Conservation (phyloP, 2,888 invertebrate species). For the Proisotoma minuta region DNA sequence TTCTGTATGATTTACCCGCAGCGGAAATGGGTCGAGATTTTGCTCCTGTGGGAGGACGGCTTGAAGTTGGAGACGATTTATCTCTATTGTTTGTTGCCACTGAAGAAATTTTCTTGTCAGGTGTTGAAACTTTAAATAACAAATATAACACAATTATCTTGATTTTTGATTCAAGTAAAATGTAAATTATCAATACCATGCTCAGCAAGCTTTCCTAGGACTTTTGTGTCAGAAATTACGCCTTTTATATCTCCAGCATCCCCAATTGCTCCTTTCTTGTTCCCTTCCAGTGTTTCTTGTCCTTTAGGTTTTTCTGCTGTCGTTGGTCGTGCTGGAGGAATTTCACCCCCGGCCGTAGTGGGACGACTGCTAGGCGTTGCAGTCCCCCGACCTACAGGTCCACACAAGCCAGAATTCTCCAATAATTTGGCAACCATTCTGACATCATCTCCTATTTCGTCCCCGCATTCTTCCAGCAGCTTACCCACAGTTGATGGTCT, state of each 20-base stretch:
- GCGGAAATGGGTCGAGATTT: not conserved
- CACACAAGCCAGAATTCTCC: conserved; percentile 25
- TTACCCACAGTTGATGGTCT: not conserved
- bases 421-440: conserved; percentile 17
- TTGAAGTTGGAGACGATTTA: not conserved
- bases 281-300: too few relatives aligned
- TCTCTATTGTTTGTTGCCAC: too few relatives aligned
- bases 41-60: not conserved
- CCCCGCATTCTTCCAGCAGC: not conserved
- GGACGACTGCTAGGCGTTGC: not conserved
- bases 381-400: not conserved
- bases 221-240: too few relatives aligned
- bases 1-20: not conserved
- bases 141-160: too few relatives aligned
- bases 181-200: too few relatives aligned
- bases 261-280: too few relatives aligned
- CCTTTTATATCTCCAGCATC: too few relatives aligned
- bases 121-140: too few relatives aligned
- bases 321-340: not conserved
- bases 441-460: conserved; percentile 24
- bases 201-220: too few relatives aligned
- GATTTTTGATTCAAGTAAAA: too few relatives aligned
- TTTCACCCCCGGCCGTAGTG: not conserved
- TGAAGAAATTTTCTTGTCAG: too few relatives aligned
- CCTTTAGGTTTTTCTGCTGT: not conserved